A percentile compares a stretch with the other conserved stretches of the same genome.
These are phyloP conservation scores for Hirtodrosophila duncani DNA, from an alignment of 2,888 invertebrate genomes.

Conservation along the genomic window DNA sequence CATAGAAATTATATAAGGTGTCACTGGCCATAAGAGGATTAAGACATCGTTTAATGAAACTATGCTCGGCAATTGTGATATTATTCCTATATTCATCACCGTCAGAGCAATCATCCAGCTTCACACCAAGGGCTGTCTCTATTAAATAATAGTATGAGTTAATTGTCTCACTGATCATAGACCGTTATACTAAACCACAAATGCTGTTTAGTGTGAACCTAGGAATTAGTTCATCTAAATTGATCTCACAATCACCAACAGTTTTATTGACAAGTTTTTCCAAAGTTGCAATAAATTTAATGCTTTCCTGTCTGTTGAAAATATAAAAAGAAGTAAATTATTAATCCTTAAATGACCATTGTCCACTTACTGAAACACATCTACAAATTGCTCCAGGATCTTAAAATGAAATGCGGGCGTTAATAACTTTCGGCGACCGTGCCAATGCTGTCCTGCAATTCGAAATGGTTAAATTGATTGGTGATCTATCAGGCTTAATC, in stretches of 20 bases:
- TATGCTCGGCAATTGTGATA: constrained; percentile 43
- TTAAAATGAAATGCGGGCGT: constrained; percentile 90
- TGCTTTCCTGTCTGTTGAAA: constrained; percentile 60
- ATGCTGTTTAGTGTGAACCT: constrained; percentile 67
- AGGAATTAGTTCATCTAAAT: constrained; percentile 59
- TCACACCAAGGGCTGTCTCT: constrained; percentile 68
- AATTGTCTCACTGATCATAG: neutral
- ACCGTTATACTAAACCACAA: constrained; percentile 50
- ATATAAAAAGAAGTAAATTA: neutral
- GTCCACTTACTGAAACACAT: constrained; percentile 60
- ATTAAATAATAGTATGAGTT: neutral
- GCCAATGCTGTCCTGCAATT: constrained; percentile 81
- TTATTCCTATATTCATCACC: constrained; percentile 54
- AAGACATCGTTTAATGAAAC: constrained; percentile 45
- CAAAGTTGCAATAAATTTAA: constrained; percentile 49
- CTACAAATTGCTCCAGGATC: constrained; percentile 83
- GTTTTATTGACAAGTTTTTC: constrained; percentile 8
- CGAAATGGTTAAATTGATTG: neutral
- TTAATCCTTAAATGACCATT: neutral
- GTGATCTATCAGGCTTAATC: too few species aligned
- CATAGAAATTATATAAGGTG: constrained; percentile 35
- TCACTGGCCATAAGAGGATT: constrained; percentile 48
- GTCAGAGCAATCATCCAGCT: constrained; percentile 56
- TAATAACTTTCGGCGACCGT: constrained; percentile 83
- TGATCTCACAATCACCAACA: constrained; percentile 19